A percentile compares a stretch with the other conserved stretches of the same genome.
Evolutionary conservation across 2,113 vertebrate genomes (phyloP).

Genomic region (Spilogale gracilis): DNA sequence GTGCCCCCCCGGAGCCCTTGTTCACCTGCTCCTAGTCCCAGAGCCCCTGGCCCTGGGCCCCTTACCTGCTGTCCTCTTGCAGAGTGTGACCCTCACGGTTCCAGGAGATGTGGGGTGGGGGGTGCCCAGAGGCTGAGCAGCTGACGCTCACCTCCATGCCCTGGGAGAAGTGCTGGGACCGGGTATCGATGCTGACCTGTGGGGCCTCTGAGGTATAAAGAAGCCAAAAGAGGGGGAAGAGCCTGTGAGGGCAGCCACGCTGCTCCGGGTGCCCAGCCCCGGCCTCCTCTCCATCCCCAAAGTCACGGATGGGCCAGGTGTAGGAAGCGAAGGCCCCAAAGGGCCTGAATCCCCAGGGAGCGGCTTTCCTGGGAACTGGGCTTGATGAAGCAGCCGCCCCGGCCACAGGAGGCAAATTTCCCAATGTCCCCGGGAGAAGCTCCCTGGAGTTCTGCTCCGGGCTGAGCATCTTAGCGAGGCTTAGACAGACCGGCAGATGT

Average conservation of each 20-base stretch:
- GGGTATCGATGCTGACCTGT: constrained; percentile 88
- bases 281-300: fast-evolving
- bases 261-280: fast-evolving
- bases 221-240: neutral
- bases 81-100: constrained; percentile 89
- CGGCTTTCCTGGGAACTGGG: neutral
- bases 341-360: neutral
- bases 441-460: neutral
- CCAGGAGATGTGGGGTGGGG: constrained; percentile 90
- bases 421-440: fast-evolving
- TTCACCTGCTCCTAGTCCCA: neutral
- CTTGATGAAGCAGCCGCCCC: neutral
- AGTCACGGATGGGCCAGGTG: fast-evolving
- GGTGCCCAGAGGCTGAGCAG: constrained; percentile 92
- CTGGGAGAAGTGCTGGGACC: constrained; percentile 88
- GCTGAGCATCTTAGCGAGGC: too few relatives aligned
- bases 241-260: neutral
- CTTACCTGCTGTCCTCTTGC: constrained; percentile 83
- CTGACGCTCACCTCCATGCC: constrained; percentile 91
- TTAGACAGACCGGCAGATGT: neutral
- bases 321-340: neutral
- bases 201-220: constrained; percentile 88
- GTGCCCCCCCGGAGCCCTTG: neutral
- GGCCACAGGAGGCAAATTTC: fast-evolving
- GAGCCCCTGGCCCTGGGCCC: neutral